Base-by-base conservation (phyloP, 2,888 invertebrate genomes). In the Lasioglossum oenotherae region DNA sequence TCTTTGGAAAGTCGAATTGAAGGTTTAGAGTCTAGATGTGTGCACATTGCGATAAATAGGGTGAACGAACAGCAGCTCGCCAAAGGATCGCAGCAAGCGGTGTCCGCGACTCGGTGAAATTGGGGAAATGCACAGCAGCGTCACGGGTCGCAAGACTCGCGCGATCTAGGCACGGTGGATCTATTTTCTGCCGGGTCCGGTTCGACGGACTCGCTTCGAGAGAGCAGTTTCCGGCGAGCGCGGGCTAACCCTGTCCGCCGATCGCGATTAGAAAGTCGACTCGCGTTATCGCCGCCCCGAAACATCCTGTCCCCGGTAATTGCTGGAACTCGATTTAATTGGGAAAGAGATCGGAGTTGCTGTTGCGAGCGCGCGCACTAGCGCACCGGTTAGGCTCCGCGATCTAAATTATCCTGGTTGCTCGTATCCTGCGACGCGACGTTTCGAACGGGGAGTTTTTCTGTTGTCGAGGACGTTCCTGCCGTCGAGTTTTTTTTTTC, bases 211-310 rank as follows among this genome's bases (percentile, higher is more conserved):
- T 67, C 8, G 67, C 35, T 19, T 31, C 67, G 35, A 31, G 67
- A 67, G 67, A 67, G 67, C 35, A 73, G 78, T 80, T 78, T 82
- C 82, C 87, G 72, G 69, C 69, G 69, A 38, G n/a, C 23, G 72
- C 64, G 53, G 87, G 87, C 81, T 74, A 88, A 72, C 84, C 85
- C 77, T 72, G 84, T 73, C 35, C 84, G 74, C 31, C 80, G 75
- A 60, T 67, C 78, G 72, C 86, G 90, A 90, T 90, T 90, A 89
- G 91, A 90, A 90, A 90, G 91, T 91, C 75, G 75, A 74, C 86
- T 80, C 85, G 83, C 81, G 81, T 80, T 87, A 87, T 87, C 87
- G 57, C 60, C 77, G 81, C 53, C 53, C 81, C 87, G 84, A 91
- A 88, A 86, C 89, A 90, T 90, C 90, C 87, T 84, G 89, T 89